These are phyloP conservation scores for Paracentrotus lividus DNA, from an alignment of 53 echinoderm and acorn worm species.

Conservation along the genomic window DNA sequence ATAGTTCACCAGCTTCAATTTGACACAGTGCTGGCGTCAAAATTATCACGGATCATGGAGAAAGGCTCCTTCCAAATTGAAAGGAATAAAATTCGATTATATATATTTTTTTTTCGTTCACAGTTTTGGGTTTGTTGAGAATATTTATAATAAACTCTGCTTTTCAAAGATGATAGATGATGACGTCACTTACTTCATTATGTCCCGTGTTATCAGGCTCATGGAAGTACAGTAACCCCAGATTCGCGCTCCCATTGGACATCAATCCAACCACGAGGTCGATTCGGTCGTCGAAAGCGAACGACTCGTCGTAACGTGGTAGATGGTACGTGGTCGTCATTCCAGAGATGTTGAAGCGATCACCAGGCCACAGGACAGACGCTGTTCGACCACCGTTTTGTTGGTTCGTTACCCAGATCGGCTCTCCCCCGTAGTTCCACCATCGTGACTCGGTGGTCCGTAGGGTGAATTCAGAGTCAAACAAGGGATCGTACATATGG, in stretches of 20 bases:
- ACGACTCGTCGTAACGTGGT: slow-evolving; percentile 53
- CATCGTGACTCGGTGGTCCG: slow-evolving; percentile 48
- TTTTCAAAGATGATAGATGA: slow-evolving; percentile 40
- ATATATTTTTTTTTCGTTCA: no score
- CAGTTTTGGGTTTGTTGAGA: slow-evolving; percentile 41
- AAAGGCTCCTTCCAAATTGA: slow-evolving; percentile 39
- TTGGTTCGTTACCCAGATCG: slow-evolving; percentile 72
- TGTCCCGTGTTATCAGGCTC: slow-evolving; percentile 68
- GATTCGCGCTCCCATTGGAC: slow-evolving; percentile 49
- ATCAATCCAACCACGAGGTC: slow-evolving; percentile 62
- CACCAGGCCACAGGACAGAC: slow-evolving; percentile 62
- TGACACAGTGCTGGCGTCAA: slow-evolving; percentile 31
- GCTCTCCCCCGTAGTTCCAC: slow-evolving; percentile 74
- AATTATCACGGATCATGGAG: slow-evolving; percentile 47
- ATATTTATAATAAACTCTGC: slow-evolving; percentile 32
- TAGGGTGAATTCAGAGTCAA: slow-evolving; percentile 55
- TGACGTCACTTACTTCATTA: slow-evolving; percentile 19
- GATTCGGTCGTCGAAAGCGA: slow-evolving; percentile 42
- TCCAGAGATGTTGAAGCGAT: slow-evolving; percentile 35
- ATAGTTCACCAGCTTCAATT: slow-evolving; percentile 8
- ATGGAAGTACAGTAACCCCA: slow-evolving; percentile 61
- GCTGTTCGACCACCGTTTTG: slow-evolving; percentile 57
- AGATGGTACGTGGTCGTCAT: slow-evolving; percentile 51
- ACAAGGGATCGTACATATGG: slow-evolving; percentile 80
- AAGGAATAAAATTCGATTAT: no score